Evolutionary conservation across 2,797 vertebrate genomes (phyloP).

Genomic region (Chelidonichthys spinosus): DNA sequence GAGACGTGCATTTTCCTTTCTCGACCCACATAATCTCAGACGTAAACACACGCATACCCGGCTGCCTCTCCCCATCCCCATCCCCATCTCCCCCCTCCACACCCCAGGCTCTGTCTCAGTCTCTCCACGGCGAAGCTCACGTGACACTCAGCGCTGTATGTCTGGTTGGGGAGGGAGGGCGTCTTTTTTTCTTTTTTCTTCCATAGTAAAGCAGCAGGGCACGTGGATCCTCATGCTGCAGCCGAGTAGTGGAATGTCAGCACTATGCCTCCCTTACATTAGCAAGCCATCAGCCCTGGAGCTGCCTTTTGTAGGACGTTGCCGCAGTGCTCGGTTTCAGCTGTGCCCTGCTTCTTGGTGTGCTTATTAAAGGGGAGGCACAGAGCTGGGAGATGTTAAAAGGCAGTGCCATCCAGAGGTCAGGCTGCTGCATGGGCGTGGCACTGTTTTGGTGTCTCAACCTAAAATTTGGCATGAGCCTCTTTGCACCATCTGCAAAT

Average conservation of each 20-base stretch:
- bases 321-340: conserved; percentile 70
- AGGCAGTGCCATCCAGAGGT: conserved; percentile 71
- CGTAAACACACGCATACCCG: conserved; percentile 38
- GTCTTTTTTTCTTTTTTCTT: conserved; percentile 62
- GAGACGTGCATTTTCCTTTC: conserved; percentile 11
- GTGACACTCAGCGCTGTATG: conserved; percentile 58
- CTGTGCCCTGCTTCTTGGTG: conserved; percentile 36
- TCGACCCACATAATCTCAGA: conserved; percentile 40
- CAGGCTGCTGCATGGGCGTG: conserved; percentile 79
- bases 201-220: conserved; percentile 79
- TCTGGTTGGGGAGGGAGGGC: conserved; percentile 52
- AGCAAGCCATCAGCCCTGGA: conserved; percentile 51
- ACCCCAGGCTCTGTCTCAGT: conserved; percentile 66
- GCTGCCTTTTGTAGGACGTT: conserved; percentile 47
- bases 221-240: conserved; percentile 85
- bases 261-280: conserved; percentile 57
- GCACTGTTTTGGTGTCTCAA: conserved; percentile 52
- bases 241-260: conserved; percentile 79
- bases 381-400: conserved; percentile 36
- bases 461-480: conserved; percentile 17
- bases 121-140: conserved; percentile 70
- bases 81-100: conserved; percentile 28
- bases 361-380: conserved; percentile 33
- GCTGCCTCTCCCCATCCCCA: conserved; percentile 41
- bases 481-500: conserved; percentile 28